Evolutionary conservation across 2,888 invertebrate genomes (phyloP), one percentile per base, ranked within the genome.

Genomic region (Eilema depressum): DNA sequence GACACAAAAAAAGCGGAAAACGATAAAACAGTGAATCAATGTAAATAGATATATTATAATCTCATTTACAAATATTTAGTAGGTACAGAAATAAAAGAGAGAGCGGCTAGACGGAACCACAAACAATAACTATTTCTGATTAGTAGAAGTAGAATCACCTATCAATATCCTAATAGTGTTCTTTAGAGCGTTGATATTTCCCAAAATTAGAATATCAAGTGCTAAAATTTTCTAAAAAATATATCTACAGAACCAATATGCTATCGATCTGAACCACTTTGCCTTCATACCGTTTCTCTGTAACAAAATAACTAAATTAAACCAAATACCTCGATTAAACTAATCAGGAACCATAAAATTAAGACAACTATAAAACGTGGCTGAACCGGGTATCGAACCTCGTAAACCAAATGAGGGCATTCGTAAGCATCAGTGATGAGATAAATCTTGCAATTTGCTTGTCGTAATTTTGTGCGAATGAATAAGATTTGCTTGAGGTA

Each of bases 391-490:
- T 75, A 82, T 79, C 70, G 75, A 79, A 78, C 76, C 76, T 83
- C 83, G 83, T 83, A 84, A 83, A 83, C 73, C 57, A 77, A 82
- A 83, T 83, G 76, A 83, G 70, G 70, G 66, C 75, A 83, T 83
- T 83, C 73, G 85, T 80, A 84, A 73, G 85, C 83, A 76, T 76
- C 63, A 71, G 76, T 71, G 80, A 73, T 75, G 80, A 84, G 82
- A 80, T 76, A 74, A 77, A 82, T 83, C 80, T 82, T 77, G 75
- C 74, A 76, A 82, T 80, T 82, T 77, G 66, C 53, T 64, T 60
- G 69, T 72, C 72, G 80, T 76, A 74, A 80, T 73, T 76, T 47
- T 68, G 75, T 73, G 73, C 70, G 62, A 75, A 78, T 69, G 75
- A 74, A 67, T 76, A 62, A 61, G 37, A 73, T 41, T 70, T 69